These are phyloP conservation scores for Petrocephalus sullivani DNA, from an alignment of 2,797 vertebrate species.

Conservation along the genomic window DNA sequence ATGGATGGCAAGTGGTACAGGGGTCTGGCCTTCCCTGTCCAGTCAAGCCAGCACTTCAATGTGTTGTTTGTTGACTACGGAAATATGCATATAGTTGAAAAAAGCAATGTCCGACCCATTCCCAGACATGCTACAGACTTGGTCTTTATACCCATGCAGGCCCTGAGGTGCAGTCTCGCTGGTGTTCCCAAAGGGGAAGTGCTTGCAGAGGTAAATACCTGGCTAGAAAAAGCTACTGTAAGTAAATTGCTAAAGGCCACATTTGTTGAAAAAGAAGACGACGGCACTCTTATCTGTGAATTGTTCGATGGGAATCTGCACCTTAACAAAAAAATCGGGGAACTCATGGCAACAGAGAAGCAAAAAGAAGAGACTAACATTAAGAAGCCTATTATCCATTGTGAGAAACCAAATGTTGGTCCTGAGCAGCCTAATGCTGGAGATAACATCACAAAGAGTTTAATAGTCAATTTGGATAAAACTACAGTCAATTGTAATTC, in stretches of 20 bases:
- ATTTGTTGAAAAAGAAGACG: slow-evolving; percentile 59
- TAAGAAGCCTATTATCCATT: neutral
- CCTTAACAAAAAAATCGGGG: slow-evolving; percentile 72
- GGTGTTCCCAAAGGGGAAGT: slow-evolving; percentile 54
- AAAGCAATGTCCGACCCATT: slow-evolving; percentile 65
- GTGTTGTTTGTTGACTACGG: slow-evolving; percentile 90
- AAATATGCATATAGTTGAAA: slow-evolving; percentile 66
- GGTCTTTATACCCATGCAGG: slow-evolving; percentile 82
- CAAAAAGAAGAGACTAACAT: slow-evolving; percentile 25
- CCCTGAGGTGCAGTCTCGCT: slow-evolving; percentile 69
- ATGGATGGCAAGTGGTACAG: slow-evolving; percentile 78
- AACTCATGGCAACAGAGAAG: slow-evolving; percentile 43
- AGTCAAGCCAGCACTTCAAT: slow-evolving; percentile 54
- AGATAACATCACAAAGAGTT: neutral
- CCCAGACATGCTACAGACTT: slow-evolving; percentile 65
- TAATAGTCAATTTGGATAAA: neutral
- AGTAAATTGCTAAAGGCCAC: slow-evolving; percentile 66
- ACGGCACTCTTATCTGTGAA: slow-evolving; percentile 73
- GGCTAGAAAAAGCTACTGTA: slow-evolving; percentile 65
- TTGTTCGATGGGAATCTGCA: slow-evolving; percentile 71
- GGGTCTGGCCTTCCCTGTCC: slow-evolving; percentile 54
- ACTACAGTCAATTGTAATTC: neutral
- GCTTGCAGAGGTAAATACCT: slow-evolving; percentile 61
- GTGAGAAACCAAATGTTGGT: neutral
- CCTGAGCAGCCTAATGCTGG: neutral